Evolutionary conservation across 1,140 invertebrate species (phyloP).

Genomic region (Drosophila arawakana): DNA sequence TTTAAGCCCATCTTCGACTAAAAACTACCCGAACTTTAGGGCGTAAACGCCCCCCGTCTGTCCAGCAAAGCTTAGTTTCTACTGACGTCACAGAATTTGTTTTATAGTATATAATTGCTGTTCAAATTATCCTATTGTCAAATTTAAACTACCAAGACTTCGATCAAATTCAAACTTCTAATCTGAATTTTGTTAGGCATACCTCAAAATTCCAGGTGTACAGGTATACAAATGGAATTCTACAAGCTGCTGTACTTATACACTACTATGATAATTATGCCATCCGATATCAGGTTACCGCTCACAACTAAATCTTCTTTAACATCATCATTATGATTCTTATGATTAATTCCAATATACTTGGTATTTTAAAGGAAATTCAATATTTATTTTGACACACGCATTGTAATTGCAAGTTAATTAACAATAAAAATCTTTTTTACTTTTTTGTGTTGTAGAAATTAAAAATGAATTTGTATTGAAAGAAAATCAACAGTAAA

Average conservation of each 20-base stretch:
- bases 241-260: background rate
- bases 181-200: too few species aligned
- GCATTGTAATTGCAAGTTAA: slow-evolving; percentile 73
- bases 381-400: slow-evolving; percentile 76
- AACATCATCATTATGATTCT: background rate
- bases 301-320: slow-evolving; percentile 10
- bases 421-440: slow-evolving; percentile 63
- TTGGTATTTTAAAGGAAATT: slow-evolving; percentile 51
- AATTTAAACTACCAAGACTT: too few species aligned
- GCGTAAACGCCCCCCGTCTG: too few species aligned
- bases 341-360: background rate
- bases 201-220: too few species aligned
- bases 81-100: too few species aligned
- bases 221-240: background rate
- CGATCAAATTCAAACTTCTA: too few species aligned
- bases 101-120: too few species aligned
- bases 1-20: too few species aligned
- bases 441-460: background rate
- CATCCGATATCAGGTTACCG: slow-evolving; percentile 34
- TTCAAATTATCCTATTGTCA: too few species aligned
- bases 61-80: too few species aligned
- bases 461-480: background rate
- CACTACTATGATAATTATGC: slow-evolving; percentile 33
- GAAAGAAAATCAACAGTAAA: slow-evolving; percentile 1
- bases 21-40: too few species aligned